phyloP scores from a whole-genome alignment of 2,797 vertebrate species.

The Alca torda region DNA sequence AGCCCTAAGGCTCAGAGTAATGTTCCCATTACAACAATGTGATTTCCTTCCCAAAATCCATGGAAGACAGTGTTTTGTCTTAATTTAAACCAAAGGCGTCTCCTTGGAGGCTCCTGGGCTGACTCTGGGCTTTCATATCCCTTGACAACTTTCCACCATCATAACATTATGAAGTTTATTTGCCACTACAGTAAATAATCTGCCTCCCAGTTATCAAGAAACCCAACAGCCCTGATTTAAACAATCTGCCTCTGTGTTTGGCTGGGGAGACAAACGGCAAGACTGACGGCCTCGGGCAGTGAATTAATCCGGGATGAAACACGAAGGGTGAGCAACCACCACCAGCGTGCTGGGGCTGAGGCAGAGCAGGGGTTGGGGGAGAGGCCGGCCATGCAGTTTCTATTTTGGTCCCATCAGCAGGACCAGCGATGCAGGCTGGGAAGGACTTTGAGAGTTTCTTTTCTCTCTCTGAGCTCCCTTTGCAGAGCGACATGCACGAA shows the following conservation, averaged over 20 bases:
- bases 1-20: constrained; percentile 13
- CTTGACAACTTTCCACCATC: constrained; percentile 62
- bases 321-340: background rate
- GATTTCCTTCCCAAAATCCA: constrained; percentile 37
- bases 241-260: constrained; percentile 26
- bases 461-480: background rate
- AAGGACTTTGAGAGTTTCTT: background rate
- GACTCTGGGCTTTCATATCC: constrained; percentile 13
- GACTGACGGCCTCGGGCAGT: background rate
- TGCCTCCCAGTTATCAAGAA: constrained; percentile 60
- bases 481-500: background rate
- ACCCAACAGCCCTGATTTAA: constrained; percentile 25
- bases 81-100: constrained; percentile 40
- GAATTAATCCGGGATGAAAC: background rate
- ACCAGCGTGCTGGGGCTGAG: background rate
- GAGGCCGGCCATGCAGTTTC: background rate
- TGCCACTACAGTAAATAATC: constrained; percentile 59
- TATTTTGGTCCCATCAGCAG: constrained; percentile 45
- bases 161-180: constrained; percentile 65
- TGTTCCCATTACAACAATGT: constrained; percentile 38
- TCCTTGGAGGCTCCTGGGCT: constrained; percentile 33
- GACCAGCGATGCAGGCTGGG: background rate
- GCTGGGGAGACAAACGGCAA: background rate
- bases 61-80: constrained; percentile 35
- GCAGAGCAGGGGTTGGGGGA: background rate